Base-by-base conservation (phyloP, 2,888 invertebrate species). In the Caenorhabditis zanzibari region DNA sequence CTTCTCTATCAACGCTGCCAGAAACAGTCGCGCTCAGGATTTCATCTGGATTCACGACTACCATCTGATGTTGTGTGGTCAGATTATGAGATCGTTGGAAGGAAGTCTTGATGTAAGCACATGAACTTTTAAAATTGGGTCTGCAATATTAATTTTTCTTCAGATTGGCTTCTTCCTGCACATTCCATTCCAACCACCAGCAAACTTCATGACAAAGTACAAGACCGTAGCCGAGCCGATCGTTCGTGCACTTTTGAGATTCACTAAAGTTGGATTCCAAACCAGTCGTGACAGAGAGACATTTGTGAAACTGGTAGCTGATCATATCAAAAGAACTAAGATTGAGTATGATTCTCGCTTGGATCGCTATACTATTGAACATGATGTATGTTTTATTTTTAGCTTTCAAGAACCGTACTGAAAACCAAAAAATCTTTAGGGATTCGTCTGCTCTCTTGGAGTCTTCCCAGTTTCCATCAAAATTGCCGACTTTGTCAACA, bases 41-140 rank as follows among this genome's bases (percentile, higher is more conserved):
- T 90, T 90, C 66, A 88, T 90, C 47, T 90, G 90, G 90, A 90
- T 90, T 63, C 90, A 90, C 68, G 90, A 90, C 64, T 90, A 90
- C 71, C 90, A 90, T 80, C 77, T 90, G 58, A 89, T 90, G 88
- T 85, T 90, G 4, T 88, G 89, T 44, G 90, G 90, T 19, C 88
- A 89, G 49, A 89, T 90, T 14, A 90, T 90, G 88, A 73, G 89
- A 35, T 88, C 86, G n/a, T 71, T 90, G 69, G 90, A 90, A 66
- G 77, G 85, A 16, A 89, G 87, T 76, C 84, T 90, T 22, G 90
- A 90, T 81, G 90, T 90, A 14, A 54, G 61, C 16, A 4, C 26
- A 58, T 38, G 6, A 6, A 10, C 10, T 10, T 38, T 38, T 38
- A 12, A 12, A 6, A 38, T 32, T 7, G 32, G 32, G 7, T 32